Base-by-base conservation (phyloP, 1,140 invertebrate species). In the Sitophilus oryzae region DNA sequence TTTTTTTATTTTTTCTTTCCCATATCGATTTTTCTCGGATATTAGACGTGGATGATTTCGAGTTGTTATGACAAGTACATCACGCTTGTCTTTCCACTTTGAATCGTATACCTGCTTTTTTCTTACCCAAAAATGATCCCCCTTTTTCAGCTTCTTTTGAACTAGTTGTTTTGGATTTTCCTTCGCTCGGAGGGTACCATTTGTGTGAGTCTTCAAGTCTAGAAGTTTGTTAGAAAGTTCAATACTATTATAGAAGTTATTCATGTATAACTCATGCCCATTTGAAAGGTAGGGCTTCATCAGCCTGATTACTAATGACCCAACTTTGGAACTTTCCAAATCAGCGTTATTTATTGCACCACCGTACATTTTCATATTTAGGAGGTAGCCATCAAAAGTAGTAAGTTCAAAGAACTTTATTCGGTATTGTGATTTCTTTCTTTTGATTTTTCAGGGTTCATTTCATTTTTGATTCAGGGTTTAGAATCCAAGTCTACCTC, bases 61-160 rank as follows among this genome's bases (percentile, higher is more conserved):
- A 8, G 67, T 68, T 9, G 65, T 63, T 38, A 72, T 56, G 20
- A 16, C 16, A 11, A 53, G 21, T 1, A n/a, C n/a, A n/a, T n/a
- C n/a, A n/a, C n/a, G n/a, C n/a, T n/a, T n/a, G n/a, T n/a, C n/a
- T n/a, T n/a, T 61, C 69, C 70, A 72, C 41, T 69, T 69, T 5
- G 54, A 60, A 1, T 71, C 64, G 41, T 45, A 46, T 10, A 51
- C 25, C 2, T 55, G 15, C 9, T 36, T 34, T 6, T 25, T n/a
- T 6, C 46, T n/a, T 23, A 14, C 20, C 47, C 52, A 47, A 16
- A 58, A 10, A 36, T 42, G 38, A 25, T 54, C 35, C 25, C 42
- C 51, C 14, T 34, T 15, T 48, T 42, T 54, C 15, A 54, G 18
- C 49, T 49, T 49, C 6, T 6, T 9, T 37, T 5, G 15, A 9